A percentile compares a stretch with the other conserved stretches of the same genome.
Conservation (phyloP, 2,888 invertebrate genomes). For the Amorpha juglandis region DNA sequence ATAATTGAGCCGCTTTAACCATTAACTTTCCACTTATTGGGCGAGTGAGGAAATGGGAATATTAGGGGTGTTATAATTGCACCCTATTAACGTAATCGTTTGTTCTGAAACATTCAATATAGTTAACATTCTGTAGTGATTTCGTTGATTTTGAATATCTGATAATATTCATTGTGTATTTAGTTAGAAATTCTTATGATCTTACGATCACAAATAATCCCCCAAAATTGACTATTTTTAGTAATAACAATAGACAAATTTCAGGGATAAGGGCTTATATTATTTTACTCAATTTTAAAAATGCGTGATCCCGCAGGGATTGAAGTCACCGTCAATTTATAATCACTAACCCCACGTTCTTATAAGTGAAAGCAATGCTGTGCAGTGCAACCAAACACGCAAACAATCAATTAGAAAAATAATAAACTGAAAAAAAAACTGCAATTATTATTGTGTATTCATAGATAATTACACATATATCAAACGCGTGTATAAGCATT, state of each 20-base stretch:
- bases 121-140: neutral
- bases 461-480: neutral
- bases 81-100: conserved; percentile 19
- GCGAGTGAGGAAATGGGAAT: neutral
- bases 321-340: too few species aligned
- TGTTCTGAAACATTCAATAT: neutral
- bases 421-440: too few species aligned
- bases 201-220: too few species aligned
- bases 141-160: too few species aligned
- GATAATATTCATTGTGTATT: too few species aligned
- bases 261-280: too few species aligned
- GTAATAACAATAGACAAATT: neutral
- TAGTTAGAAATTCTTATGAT: too few species aligned
- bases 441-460: neutral
- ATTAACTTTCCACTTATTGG: neutral
- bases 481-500: neutral
- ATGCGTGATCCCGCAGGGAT: too few species aligned
- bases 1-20: conserved; percentile 27
- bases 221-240: too few species aligned
- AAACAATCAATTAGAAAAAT: neutral
- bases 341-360: too few species aligned
- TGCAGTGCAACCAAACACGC: neutral
- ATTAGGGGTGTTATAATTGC: conserved; percentile 19
- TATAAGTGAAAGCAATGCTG: too few species aligned
- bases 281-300: too few species aligned